phyloP scores from a whole-genome alignment of 2,797 vertebrate genomes.

The Etheostoma nigrum region DNA sequence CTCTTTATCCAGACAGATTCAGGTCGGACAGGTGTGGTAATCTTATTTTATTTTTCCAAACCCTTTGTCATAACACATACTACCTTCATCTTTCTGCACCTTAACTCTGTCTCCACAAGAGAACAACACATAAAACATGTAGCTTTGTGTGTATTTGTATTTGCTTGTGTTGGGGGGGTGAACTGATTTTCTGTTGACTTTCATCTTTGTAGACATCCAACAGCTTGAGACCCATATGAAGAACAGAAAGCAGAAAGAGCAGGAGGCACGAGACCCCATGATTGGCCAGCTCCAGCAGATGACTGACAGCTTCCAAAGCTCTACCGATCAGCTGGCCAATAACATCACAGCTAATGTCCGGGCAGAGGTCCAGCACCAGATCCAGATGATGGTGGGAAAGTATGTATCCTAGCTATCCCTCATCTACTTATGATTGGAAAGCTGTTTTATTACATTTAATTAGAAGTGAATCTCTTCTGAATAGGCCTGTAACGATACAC shows the following conservation, averaged over 20 bases:
- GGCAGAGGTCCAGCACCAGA: slow-evolving; percentile 94
- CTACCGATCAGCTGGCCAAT: slow-evolving; percentile 90
- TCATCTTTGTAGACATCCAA: slow-evolving; percentile 87
- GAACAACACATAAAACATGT: not conserved
- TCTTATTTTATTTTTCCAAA: too few species aligned
- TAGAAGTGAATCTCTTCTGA: not conserved
- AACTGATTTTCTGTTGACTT: not conserved
- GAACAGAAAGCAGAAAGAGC: slow-evolving; percentile 90
- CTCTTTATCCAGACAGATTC: too few species aligned
- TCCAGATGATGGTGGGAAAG: slow-evolving; percentile 95
- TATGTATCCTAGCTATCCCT: slow-evolving; percentile 74
- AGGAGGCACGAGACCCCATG: slow-evolving; percentile 90
- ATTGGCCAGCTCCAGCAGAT: slow-evolving; percentile 92
- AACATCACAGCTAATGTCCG: slow-evolving; percentile 88
- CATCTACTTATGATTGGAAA: not conserved
- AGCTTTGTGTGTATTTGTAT: slow-evolving; percentile 1
- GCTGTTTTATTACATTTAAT: not conserved
- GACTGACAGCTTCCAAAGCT: slow-evolving; percentile 89
- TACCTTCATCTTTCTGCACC: not conserved
- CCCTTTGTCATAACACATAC: not conserved
- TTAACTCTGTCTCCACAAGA: not conserved
- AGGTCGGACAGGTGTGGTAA: too few species aligned
- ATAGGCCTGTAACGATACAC: not conserved
- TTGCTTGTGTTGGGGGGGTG: not conserved
- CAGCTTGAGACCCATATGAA: slow-evolving; percentile 95